Percentiles rank a stretch among this genome's conserved stretches.
Evolutionary conservation across 2,113 vertebrate species (phyloP).

Genomic region (Camelus dromedarius): DNA sequence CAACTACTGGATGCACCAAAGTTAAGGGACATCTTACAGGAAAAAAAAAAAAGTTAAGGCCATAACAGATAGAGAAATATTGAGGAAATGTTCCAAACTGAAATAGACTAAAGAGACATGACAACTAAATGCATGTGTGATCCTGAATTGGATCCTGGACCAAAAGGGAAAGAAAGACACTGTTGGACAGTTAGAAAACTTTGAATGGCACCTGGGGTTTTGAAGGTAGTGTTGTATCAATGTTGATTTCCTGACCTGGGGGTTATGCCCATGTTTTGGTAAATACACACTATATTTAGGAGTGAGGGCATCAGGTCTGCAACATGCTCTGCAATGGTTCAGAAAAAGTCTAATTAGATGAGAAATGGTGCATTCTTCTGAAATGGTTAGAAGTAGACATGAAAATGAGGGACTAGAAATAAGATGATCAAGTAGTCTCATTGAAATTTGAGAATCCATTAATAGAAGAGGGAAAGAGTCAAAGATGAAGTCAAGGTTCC

Average conservation of each 20-base stretch:
- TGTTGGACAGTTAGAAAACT: neutral
- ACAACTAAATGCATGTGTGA: neutral
- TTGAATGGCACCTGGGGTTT: neutral
- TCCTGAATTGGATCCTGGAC: neutral
- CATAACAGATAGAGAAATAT: constrained; percentile 16
- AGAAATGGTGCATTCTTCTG: constrained; percentile 27
- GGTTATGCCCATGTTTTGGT: neutral
- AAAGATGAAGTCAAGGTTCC: neutral
- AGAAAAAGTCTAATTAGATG: neutral
- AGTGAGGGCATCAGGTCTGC: neutral
- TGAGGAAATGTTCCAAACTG: neutral
- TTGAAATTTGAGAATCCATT: constrained; percentile 12
- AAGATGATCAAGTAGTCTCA: constrained; percentile 35
- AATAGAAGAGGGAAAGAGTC: neutral
- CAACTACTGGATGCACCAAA: neutral
- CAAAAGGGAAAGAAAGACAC: constrained; percentile 3
- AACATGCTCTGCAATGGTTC: constrained; percentile 1
- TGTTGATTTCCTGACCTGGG: neutral
- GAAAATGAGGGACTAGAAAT: constrained; percentile 19
- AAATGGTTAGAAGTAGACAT: neutral
- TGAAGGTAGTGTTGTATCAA: neutral
- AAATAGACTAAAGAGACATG: neutral
- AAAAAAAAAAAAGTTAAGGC: constrained; percentile 19
- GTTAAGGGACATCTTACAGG: neutral
- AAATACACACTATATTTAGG: constrained; percentile 44